These are phyloP conservation scores for Athalia circularis DNA, from an alignment of 2,888 invertebrate genomes.

Conservation along the genomic window DNA sequence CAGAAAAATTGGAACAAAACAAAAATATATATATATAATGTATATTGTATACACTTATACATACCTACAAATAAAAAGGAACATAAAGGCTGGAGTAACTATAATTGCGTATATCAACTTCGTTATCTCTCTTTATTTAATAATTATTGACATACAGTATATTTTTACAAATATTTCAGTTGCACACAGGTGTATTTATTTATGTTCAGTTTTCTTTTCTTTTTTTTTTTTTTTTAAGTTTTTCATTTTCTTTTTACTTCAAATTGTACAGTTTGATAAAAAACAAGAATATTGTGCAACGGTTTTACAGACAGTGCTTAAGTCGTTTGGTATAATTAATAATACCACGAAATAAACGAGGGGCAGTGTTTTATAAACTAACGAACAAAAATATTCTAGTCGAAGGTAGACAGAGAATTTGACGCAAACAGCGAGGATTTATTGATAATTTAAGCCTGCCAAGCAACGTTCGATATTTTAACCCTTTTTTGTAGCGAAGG, in stretches of 20 bases:
- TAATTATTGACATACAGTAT: constrained; percentile 54
- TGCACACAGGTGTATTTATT: constrained; percentile 48
- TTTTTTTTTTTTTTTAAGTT: constrained; percentile 6
- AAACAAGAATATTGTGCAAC: neutral
- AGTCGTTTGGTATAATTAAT: neutral
- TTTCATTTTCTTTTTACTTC: neutral
- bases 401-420: neutral
- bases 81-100: neutral
- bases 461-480: constrained; percentile 3
- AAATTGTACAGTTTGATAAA: neutral
- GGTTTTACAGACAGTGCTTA: too few relatives aligned
- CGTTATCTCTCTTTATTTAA: constrained; percentile 20
- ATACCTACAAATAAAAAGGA: neutral
- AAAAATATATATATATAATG: constrained; percentile 14
- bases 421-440: constrained; percentile 7
- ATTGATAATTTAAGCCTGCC: neutral
- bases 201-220: constrained; percentile 2
- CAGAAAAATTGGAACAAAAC: neutral
- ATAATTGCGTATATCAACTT: neutral
- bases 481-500: neutral
- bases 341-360: neutral
- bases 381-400: neutral
- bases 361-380: constrained; percentile 1
- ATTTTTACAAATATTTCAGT: constrained; percentile 61
- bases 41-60: constrained; percentile 24